phyloP scores from a whole-genome alignment of 1,140 invertebrate genomes.

The Plectrocnemia conspersa region DNA sequence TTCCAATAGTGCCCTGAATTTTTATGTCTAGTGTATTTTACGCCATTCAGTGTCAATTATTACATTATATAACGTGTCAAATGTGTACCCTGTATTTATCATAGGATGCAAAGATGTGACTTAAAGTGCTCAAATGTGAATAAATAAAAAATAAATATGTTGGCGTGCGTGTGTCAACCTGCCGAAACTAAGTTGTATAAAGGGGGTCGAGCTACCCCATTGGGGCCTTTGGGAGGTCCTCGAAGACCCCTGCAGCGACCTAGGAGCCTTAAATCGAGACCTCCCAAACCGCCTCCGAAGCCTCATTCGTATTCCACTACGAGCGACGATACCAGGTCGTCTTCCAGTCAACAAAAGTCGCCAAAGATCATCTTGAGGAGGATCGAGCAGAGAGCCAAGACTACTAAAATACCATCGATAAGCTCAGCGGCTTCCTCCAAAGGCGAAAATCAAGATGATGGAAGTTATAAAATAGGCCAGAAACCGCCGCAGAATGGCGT shows the following conservation, averaged over 20 bases:
- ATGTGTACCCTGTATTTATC: too few species aligned
- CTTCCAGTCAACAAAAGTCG: constrained; percentile 41
- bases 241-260: constrained; percentile 38
- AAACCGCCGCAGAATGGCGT: constrained; percentile 7
- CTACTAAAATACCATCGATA: constrained; percentile 43
- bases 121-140: neutral
- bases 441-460: too few species aligned
- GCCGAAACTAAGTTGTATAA: constrained; percentile 52
- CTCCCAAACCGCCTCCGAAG: constrained; percentile 38
- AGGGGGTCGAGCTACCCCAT: constrained; percentile 46
- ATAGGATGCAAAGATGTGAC: neutral
- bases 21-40: too few species aligned
- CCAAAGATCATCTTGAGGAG: constrained; percentile 43
- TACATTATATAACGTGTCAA: too few species aligned
- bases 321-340: constrained; percentile 40
- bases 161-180: constrained; percentile 59
- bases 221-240: constrained; percentile 46
- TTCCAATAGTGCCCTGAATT: too few species aligned
- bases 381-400: constrained; percentile 46
- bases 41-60: too few species aligned
- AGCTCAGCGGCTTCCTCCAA: constrained; percentile 1
- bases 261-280: constrained; percentile 40
- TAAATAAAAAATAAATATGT: constrained; percentile 41
- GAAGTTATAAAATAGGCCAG: too few species aligned
- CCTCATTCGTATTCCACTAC: constrained; percentile 40